Percentiles rank a stretch among this genome's conserved stretches.
Evolutionary conservation across 1,140 invertebrate genomes (phyloP).

Genomic region (Heterodera schachtii): DNA sequence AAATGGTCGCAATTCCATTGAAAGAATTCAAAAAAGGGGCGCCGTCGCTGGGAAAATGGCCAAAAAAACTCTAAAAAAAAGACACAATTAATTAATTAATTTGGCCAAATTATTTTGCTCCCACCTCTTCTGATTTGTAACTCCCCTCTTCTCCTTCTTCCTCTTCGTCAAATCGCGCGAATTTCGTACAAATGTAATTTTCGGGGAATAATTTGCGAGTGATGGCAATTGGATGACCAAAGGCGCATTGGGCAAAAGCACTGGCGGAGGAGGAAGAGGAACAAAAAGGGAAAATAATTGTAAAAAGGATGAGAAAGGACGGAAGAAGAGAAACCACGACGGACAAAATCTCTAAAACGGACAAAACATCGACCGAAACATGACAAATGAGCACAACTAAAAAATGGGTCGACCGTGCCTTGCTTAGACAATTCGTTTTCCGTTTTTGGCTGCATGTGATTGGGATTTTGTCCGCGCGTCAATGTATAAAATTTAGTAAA

Average conservation of each 20-base stretch:
- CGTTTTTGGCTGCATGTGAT: too few species aligned
- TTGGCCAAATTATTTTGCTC: neutral
- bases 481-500: neutral
- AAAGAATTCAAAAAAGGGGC: neutral
- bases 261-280: conserved; percentile 7
- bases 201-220: conserved; percentile 15
- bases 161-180: neutral
- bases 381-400: too few species aligned
- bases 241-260: conserved; percentile 1
- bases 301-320: neutral
- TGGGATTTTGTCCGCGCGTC: too few species aligned
- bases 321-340: too few species aligned
- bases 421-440: too few species aligned
- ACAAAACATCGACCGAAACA: too few species aligned
- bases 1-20: neutral
- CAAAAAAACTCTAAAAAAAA: conserved; percentile 2
- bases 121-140: neutral
- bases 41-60: neutral
- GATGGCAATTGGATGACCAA: conserved; percentile 13
- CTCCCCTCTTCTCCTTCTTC: neutral
- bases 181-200: conserved; percentile 16
- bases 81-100: neutral
- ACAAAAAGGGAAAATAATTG: neutral
- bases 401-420: too few species aligned
- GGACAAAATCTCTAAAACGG: too few species aligned